These are phyloP conservation scores for Isotomurus palustris DNA, from an alignment of 2,888 invertebrate genomes.

Conservation along the genomic window DNA sequence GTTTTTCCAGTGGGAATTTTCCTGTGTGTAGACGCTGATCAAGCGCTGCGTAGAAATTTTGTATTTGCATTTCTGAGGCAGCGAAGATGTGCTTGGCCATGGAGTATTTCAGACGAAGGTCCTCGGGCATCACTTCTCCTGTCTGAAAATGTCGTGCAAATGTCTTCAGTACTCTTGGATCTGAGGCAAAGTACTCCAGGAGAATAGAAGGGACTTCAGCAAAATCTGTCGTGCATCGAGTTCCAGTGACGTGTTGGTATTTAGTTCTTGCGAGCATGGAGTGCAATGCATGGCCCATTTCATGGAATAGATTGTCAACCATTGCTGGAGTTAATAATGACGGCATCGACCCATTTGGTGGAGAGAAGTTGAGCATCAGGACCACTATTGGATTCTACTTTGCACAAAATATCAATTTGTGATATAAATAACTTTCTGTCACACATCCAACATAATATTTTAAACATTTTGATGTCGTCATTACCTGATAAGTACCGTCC, in stretches of 20 bases:
- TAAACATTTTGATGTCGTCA: not conserved
- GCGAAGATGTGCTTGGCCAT: constrained; percentile 81
- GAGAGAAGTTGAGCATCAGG: constrained; percentile 79
- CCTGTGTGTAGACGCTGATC: constrained; percentile 83
- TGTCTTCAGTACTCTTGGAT: constrained; percentile 73
- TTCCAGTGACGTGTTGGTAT: constrained; percentile 96
- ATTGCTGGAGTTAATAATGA: constrained; percentile 75
- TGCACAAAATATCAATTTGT: constrained; percentile 10
- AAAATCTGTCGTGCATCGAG: constrained; percentile 94
- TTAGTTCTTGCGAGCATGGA: constrained; percentile 93
- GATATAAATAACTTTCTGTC: not conserved
- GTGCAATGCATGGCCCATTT: constrained; percentile 98
- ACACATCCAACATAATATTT: not conserved
- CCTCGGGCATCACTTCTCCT: constrained; percentile 72
- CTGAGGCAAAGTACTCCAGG: constrained; percentile 95
- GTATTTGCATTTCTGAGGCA: constrained; percentile 82
- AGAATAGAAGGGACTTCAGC: constrained; percentile 98
- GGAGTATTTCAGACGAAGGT: constrained; percentile 72
- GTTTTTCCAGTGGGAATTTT: constrained; percentile 53
- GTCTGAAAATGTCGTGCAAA: constrained; percentile 91
- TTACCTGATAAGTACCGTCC: constrained; percentile 78
- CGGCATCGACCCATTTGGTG: constrained; percentile 60
- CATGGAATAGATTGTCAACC: constrained; percentile 96
- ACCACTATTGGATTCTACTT: constrained; percentile 81
- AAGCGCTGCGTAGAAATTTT: constrained; percentile 85